Evolutionary conservation across 2,888 invertebrate species (phyloP).

Genomic region (Tetranychus piercei): DNA sequence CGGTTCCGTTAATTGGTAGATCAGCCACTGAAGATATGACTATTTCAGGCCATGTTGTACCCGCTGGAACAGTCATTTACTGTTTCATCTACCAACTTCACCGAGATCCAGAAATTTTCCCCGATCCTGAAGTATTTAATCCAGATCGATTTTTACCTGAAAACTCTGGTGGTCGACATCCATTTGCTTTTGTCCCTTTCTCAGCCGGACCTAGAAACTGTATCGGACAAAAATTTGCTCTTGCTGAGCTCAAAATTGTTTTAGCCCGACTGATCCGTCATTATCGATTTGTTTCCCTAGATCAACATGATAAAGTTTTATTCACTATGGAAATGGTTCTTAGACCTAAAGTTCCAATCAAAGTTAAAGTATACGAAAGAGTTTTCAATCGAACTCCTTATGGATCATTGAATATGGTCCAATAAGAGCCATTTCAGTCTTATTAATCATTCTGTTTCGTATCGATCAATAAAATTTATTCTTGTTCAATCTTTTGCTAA

Average conservation of each 20-base stretch:
- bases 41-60: slow-evolving; percentile 24
- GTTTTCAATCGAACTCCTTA: slow-evolving; percentile 5
- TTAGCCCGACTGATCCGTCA: slow-evolving; percentile 25
- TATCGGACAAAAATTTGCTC: slow-evolving; percentile 27
- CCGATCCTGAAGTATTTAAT: slow-evolving; percentile 26
- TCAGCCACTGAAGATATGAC: slow-evolving; percentile 30
- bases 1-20: slow-evolving; percentile 33
- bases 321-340: slow-evolving; percentile 26
- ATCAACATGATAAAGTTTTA: slow-evolving; percentile 22
- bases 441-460: no score
- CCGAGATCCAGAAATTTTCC: slow-evolving; percentile 25
- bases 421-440: background rate
- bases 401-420: background rate
- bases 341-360: slow-evolving; percentile 21
- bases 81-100: slow-evolving; percentile 26
- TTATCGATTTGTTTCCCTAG: slow-evolving; percentile 23
- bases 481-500: no score
- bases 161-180: slow-evolving; percentile 25
- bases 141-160: slow-evolving; percentile 27
- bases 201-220: slow-evolving; percentile 26
- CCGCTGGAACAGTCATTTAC: slow-evolving; percentile 25
- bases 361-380: slow-evolving; percentile 14
- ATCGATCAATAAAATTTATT: no score
- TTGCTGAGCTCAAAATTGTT: slow-evolving; percentile 26
- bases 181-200: slow-evolving; percentile 28